Base-by-base conservation (phyloP, 92 coral and sea anemone genomes). In the Chrysogorgia sp. region DNA sequence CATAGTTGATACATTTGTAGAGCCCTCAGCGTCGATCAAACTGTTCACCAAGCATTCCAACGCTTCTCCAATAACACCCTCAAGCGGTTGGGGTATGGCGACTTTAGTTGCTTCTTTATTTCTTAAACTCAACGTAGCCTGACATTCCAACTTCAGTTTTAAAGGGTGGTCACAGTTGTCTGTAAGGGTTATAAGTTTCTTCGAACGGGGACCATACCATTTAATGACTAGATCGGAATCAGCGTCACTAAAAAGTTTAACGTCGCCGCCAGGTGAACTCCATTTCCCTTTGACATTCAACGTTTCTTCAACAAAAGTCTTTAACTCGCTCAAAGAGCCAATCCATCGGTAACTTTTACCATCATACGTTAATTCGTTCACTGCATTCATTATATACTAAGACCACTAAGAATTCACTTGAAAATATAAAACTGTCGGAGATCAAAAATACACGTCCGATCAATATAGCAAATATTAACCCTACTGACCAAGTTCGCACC, bases 211-310 rank as follows among this genome's bases (percentile, higher is more conserved):
- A 21, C 74, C 74, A 66, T 66, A 40, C 74, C 74, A 66, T 66
- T 66, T 66, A 34, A 66, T 66, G 32, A 21, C 32, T 31, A 66
- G 40, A 15, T 66, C 74, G 52, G 47, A 40, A 24, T 63, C 74
- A 40, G 22, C 55, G 32, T 35, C 74, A 26, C 50, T 40, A 35
- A 66, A 66, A 35, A 66, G 55, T 66, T 66, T 66, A 34, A 23
- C 74, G 17, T 35, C 53, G 15, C 74, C 53, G 2, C 74, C 74
- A 66, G 74, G 74, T 3, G 74, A 66, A 35, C 47, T 66, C 55
- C 74, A 66, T 19, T 66, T 66, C 5, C 74, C 74, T 66, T 66
- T 66, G 74, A 24, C 40, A 32, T 66, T 66, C 40, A 66, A 40
- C 15, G 21, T 10, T 24, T 66, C 74, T 6, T 40, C 74, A 66